Evolutionary conservation across 37 sponge, comb jelly and placozoan species (phyloP).

Genomic region (Beroe forskalii): DNA sequence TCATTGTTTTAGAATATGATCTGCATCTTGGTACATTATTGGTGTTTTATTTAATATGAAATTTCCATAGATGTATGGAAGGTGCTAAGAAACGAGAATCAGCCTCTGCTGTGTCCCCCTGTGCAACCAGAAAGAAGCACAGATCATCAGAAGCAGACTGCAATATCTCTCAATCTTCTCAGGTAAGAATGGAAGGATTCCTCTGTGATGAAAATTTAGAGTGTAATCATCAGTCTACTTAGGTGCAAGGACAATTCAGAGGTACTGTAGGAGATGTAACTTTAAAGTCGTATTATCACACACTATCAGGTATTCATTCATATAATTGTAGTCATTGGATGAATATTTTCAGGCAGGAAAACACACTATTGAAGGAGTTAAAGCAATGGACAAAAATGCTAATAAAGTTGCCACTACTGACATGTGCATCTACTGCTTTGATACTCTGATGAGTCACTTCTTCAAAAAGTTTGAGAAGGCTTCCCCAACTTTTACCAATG

Average conservation of each 20-base stretch:
- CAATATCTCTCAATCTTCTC: no score
- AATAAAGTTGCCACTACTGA: constrained; percentile 72
- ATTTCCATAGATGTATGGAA: constrained; percentile 54
- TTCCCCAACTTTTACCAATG: constrained; percentile 25
- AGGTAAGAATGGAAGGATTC: no score
- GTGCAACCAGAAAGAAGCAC: neutral
- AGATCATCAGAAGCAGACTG: neutral
- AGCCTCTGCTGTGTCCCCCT: neutral
- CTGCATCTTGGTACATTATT: no score
- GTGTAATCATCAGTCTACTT: no score
- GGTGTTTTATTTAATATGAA: no score
- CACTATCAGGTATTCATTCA: no score
- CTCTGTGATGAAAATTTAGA: no score
- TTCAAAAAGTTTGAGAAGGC: constrained; percentile 60
- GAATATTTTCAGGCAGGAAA: neutral
- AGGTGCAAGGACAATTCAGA: no score
- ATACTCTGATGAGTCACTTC: constrained; percentile 79
- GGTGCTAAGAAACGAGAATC: constrained; percentile 26
- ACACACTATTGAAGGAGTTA: neutral
- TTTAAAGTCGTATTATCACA: no score
- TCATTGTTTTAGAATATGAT: no score
- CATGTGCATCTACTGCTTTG: constrained; percentile 97
- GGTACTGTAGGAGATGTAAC: no score
- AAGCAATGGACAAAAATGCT: constrained; percentile 5
- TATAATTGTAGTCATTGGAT: no score